Conservation (phyloP, 2,113 vertebrate species). For the Oenanthe melanoleuca region DNA sequence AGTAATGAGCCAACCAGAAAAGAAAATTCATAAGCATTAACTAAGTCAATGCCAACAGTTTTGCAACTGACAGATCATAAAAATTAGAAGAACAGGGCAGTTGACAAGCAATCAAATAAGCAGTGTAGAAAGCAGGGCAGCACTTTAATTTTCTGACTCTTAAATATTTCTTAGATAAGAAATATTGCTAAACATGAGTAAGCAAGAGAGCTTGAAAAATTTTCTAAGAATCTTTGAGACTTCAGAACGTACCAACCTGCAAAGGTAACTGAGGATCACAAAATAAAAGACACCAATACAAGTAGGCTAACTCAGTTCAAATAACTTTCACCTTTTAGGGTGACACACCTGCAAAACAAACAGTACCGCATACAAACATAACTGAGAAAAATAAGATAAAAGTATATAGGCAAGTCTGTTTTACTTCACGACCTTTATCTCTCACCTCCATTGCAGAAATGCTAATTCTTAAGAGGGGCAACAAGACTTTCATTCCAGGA, state of each 20-base stretch:
- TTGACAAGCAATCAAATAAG: background rate
- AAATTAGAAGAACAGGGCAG: background rate
- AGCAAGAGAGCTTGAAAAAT: background rate
- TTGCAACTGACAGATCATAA: background rate
- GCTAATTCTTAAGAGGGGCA: background rate
- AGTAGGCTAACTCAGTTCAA: background rate
- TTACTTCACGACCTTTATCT: background rate
- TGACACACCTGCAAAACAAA: background rate
- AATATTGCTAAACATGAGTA: background rate
- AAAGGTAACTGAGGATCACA: background rate
- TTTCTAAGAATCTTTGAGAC: background rate
- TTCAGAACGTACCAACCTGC: background rate
- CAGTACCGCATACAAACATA: fast-evolving
- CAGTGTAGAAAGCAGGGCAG: background rate
- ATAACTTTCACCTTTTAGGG: background rate
- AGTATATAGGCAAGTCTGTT: background rate
- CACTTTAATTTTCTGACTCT: background rate
- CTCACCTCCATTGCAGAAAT: background rate
- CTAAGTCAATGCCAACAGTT: background rate
- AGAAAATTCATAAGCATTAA: background rate
- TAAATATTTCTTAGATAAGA: background rate
- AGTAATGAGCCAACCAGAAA: background rate
- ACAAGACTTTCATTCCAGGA: background rate
- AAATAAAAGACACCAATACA: background rate
- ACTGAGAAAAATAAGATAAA: background rate